Base-by-base conservation (phyloP, 2,797 vertebrate species). In the Hydrophis major region DNA sequence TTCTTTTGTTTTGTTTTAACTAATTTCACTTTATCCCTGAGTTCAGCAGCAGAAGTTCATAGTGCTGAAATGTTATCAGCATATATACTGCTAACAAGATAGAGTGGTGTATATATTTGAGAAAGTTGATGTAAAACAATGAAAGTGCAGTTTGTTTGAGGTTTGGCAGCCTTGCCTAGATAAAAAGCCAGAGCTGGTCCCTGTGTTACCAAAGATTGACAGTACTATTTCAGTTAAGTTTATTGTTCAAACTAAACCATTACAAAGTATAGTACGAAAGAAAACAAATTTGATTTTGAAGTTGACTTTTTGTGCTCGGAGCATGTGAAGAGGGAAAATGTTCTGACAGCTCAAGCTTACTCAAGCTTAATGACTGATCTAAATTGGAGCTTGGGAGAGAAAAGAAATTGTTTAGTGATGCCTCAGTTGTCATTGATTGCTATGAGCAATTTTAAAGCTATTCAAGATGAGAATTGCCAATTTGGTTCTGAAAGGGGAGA, bases 391-490 rank as follows among this genome's bases (percentile, higher is more conserved):
- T 97, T 96, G 96, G 69, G 96, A 98, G 97, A 98, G 98, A 98
- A 98, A 98, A 97, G 97, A 97, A 97, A 97, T 98, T 98, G 97
- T 98, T 98, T 97, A 98, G 97, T 97, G 97, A 98, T 98, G 97
- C 97, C 97, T 98, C 97, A 97, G 98, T 97, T 98, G 97, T 97
- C 97, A 97, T 98, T 98, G 98, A 98, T 98, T 98, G 97, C 97
- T 97, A 96, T 95, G 95, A 97, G 97, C 98, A 98, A 98, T 98
- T 98, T 97, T 97, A 97, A 97, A 98, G 97, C 97, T 97, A 97
- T 98, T 98, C 97, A 97, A 96, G 96, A 96, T 95, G 95, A 97
- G 97, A 98, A 98, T 97, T 97, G 96, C 96, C 96, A 96, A 96
- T 93, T 97, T 97, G 95, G 95, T 94, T 97, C 95, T 97, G 95